phyloP scores from a whole-genome alignment of 2,888 invertebrate genomes.

The Philaethria dido region DNA sequence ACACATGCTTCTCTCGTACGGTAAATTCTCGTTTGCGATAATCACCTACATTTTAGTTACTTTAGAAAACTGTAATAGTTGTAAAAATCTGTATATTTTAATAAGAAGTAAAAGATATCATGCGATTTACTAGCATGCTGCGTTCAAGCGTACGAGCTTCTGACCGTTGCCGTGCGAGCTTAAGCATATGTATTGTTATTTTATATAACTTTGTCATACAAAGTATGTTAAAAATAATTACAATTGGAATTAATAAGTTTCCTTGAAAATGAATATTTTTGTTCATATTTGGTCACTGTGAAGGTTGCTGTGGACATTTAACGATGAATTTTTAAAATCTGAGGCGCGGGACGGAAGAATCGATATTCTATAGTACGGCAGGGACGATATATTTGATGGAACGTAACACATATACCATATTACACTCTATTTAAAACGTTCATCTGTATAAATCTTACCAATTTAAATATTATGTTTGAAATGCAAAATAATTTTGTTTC shows the following conservation, averaged over 20 bases:
- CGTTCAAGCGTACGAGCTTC: not conserved
- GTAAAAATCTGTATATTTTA: not conserved
- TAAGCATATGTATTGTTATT: not conserved
- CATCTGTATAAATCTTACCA: conserved; percentile 18
- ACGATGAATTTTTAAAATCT: conserved; percentile 78
- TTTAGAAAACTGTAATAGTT: not conserved
- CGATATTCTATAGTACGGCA: conserved; percentile 69
- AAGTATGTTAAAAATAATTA: conserved; percentile 9
- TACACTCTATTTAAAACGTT: not conserved
- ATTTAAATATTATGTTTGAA: not conserved
- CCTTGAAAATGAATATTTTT: conserved; percentile 48
- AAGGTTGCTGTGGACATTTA: conserved; percentile 67
- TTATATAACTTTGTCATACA: conserved; percentile 1
- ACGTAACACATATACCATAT: conserved; percentile 24
- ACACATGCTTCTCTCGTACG: not conserved
- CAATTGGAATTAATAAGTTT: not conserved
- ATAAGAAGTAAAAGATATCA: not conserved
- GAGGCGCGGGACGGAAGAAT: conserved; percentile 78
- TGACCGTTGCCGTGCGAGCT: not conserved
- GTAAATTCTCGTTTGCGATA: not conserved
- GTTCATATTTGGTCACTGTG: conserved; percentile 46
- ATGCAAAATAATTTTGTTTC: conserved; percentile 10
- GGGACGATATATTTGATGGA: conserved; percentile 54
- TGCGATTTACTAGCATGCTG: not conserved
- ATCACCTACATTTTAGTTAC: not conserved